These are phyloP conservation scores for Platycnemis pennipes DNA, from an alignment of 2,888 invertebrate genomes.

Conservation along the genomic window DNA sequence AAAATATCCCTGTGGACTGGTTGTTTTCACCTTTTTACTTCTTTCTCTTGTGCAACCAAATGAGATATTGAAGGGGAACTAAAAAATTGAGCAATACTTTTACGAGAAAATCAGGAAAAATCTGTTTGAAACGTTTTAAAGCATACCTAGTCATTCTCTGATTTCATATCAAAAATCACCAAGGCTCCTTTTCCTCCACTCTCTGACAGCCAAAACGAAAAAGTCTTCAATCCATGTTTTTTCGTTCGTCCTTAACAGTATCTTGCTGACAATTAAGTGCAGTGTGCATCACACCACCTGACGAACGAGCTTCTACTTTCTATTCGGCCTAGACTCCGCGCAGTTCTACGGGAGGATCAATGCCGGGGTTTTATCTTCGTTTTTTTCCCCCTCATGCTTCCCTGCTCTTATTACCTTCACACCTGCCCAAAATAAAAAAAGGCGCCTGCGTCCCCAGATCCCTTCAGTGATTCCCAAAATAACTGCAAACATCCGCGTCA, in stretches of 20 bases:
- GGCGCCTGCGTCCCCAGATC: background rate
- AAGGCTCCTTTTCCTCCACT: background rate
- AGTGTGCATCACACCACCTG: background rate
- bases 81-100: no score
- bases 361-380: background rate
- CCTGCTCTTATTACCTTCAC: background rate
- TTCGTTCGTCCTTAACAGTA: background rate
- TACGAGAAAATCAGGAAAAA: no score
- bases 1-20: no score
- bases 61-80: no score
- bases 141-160: background rate
- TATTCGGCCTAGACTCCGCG: background rate
- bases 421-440: background rate
- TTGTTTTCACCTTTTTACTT: no score
- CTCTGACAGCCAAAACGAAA: background rate
- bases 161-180: background rate
- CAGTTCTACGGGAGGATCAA: background rate
- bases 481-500: background rate
- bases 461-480: background rate
- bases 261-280: background rate
- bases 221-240: background rate
- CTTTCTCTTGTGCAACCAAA: no score
- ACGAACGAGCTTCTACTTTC: background rate
- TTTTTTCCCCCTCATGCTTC: background rate
- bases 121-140: background rate